Percentiles rank a stretch among this genome's conserved stretches.
These are phyloP conservation scores for Pemphigus obesinymphae DNA, from an alignment of 1,140 invertebrate species.

Conservation along the genomic window DNA sequence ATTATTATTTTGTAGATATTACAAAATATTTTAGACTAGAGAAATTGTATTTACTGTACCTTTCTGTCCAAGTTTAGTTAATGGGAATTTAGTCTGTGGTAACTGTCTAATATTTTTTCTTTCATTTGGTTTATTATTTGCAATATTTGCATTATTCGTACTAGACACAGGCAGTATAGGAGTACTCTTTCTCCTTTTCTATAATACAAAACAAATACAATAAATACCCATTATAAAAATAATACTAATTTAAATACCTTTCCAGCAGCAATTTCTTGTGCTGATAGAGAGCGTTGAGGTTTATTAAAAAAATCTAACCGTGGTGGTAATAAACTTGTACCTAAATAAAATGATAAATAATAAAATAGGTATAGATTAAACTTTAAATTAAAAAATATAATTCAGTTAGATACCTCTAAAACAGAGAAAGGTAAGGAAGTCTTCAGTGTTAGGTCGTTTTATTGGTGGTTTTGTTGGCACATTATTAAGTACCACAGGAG, in stretches of 20 bases:
- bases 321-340: slow-evolving; percentile 66
- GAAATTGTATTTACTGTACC: background rate
- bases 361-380: background rate
- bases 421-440: slow-evolving; percentile 85
- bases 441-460: slow-evolving; percentile 71
- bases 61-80: slow-evolving; percentile 19
- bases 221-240: background rate
- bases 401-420: slow-evolving; percentile 62
- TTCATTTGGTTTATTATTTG: background rate
- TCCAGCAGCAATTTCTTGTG: slow-evolving; percentile 18
- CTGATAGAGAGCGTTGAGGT: slow-evolving; percentile 32
- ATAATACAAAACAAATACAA: background rate
- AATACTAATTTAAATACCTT: background rate
- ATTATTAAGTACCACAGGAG: slow-evolving; percentile 49
- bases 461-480: slow-evolving; percentile 9
- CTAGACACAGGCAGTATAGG: background rate
- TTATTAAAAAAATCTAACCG: slow-evolving; percentile 70
- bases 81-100: background rate
- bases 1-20: too few species aligned
- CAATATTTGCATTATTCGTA: background rate
- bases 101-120: background rate
- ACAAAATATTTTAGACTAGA: background rate
- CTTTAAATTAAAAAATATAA: slow-evolving; percentile 13
- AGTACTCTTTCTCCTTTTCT: slow-evolving; percentile 34
- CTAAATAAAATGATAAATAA: slow-evolving; percentile 49